Conservation (phyloP, 2,888 invertebrate genomes). For the Nezara viridula region DNA sequence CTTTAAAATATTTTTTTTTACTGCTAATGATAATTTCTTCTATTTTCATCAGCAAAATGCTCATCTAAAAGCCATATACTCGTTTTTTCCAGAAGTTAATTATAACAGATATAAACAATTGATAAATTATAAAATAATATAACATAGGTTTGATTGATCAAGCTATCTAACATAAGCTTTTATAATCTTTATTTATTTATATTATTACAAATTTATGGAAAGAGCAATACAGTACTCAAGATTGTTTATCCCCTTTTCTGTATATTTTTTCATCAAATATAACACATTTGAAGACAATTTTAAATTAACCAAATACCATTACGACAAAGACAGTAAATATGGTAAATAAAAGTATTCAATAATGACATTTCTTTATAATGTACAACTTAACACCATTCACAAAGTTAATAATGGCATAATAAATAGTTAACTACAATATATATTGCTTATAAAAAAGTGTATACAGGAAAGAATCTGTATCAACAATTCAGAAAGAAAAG, state of each 20-base stretch:
- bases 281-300: neutral
- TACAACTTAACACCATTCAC: neutral
- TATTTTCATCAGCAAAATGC: constrained; percentile 11
- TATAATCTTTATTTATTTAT: constrained; percentile 36
- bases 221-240: constrained; percentile 11
- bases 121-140: neutral
- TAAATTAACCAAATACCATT: constrained; percentile 29
- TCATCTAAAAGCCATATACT: neutral
- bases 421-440: neutral
- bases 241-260: constrained; percentile 5
- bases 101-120: neutral
- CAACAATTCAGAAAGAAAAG: constrained; percentile 33
- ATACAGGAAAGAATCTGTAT: neutral
- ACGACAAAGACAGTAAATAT: neutral
- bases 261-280: neutral
- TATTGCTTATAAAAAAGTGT: neutral
- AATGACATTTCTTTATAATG: neutral
- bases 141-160: constrained; percentile 1
- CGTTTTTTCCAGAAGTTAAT: neutral
- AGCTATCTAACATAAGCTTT: neutral
- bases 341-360: neutral
- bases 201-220: neutral
- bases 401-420: neutral
- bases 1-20: neutral
- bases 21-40: no score